Base-by-base conservation (phyloP, 1,140 invertebrate genomes). In the Procambarus clarkii region DNA sequence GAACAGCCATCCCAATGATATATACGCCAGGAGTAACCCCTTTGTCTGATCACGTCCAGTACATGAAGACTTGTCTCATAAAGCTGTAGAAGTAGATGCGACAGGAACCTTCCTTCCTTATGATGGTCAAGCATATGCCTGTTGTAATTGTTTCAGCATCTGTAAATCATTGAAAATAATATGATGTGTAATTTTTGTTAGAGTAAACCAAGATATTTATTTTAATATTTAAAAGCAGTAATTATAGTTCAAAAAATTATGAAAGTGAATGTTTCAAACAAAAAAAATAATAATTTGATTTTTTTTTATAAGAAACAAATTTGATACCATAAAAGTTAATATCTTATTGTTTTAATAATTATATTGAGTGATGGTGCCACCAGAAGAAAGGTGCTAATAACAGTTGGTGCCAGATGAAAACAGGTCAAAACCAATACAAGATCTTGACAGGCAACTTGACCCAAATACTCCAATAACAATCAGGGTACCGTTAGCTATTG, bases 1-100 rank as follows among this genome's bases (percentile, higher is more conserved):
- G 94, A 96, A 96, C 94, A 94, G 95, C 80, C 96, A 97, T 94
- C 96, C 96, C 92, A 97, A 97, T 94, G 97, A 97, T 94, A 97
- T 97, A 81, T 97, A 96, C 94, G 79, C 88, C 69, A 90, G 91
- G 78, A 87, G 88, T 96, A 96, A 76, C 94, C 95, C 80, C 95
- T 93, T 93, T 93, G 93, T 93, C 90, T 93, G 92, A 93, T 93
- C 83, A 79, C 60, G 64, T 81, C 71, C 60, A 81, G 44, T 24
- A 74, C 64, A 45, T 74, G 45, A 58, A 50, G 48, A 50, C 50
- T 50, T 24, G n/a, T 50, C 24, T 82, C 48, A 34, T 44, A 58
- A 54, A 34, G 24, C 80, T 46, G 34, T 54, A 24, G 34, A 58
- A 50, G 83, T 71, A 71, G 64, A 71, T 76, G 64, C n/a, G 60